phyloP scores from a whole-genome alignment of 1,140 invertebrate species.

The Pararge aegeria region DNA sequence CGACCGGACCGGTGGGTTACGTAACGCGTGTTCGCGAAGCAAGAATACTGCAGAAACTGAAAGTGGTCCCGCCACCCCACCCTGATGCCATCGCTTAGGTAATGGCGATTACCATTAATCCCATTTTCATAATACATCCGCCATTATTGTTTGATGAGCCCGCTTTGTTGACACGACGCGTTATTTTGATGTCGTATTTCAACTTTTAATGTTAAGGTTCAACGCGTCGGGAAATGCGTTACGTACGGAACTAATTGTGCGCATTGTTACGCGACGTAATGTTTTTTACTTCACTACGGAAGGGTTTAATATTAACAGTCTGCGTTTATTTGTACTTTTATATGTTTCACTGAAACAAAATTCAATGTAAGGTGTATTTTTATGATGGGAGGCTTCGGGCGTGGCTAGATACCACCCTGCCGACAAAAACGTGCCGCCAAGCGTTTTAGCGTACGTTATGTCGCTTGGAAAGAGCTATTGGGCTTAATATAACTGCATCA shows the following conservation, averaged over 20 bases:
- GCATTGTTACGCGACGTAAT: neutral
- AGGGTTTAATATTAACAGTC: too few relatives aligned
- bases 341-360: too few relatives aligned
- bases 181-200: too few relatives aligned
- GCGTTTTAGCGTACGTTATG: too few relatives aligned
- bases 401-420: too few relatives aligned
- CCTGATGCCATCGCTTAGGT: slow-evolving; percentile 54
- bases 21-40: slow-evolving; percentile 55
- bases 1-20: slow-evolving; percentile 46
- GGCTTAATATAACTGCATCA: too few relatives aligned
- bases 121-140: slow-evolving; percentile 57
- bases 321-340: too few relatives aligned
- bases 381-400: too few relatives aligned
- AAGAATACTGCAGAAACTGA: slow-evolving; percentile 63
- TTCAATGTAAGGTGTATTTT: too few relatives aligned
- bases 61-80: slow-evolving; percentile 61
- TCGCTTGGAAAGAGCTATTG: too few relatives aligned
- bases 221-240: slow-evolving; percentile 22
- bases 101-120: slow-evolving; percentile 63
- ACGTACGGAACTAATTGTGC: slow-evolving; percentile 23
- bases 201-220: slow-evolving; percentile 24
- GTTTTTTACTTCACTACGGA: neutral
- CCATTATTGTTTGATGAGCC: slow-evolving; percentile 35
- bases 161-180: slow-evolving; percentile 42
- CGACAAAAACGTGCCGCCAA: too few relatives aligned